Evolutionary conservation across 2,797 vertebrate species (phyloP), one percentile per base, ranked within the genome.

Genomic region (Sebastes matsubarae): DNA sequence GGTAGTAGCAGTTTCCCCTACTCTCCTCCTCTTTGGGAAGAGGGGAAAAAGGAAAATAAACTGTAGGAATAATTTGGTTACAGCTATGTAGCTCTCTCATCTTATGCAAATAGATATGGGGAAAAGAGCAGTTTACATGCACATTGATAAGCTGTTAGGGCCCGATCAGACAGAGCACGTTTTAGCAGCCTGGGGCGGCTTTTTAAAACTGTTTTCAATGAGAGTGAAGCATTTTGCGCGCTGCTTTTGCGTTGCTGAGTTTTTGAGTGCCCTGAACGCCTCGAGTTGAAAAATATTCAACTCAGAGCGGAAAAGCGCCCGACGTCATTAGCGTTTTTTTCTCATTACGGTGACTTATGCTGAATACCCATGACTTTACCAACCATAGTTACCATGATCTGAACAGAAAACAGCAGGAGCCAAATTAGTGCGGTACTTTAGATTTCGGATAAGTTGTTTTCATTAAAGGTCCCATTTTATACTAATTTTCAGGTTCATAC

Each of bases 1-100:
- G 67, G 78, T 87, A 82, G 71, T 93, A 92, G 93, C 88, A 92
- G 87, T 92, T 74, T 81, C 67, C 67, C 52, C 36, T 54, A 63
- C 79, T 82, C 67, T 73, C 81, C 60, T 83, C 63, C 64, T 75
- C 68, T 82, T 75, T 81, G 69, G 38, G 25, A 77, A 16, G 65
- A 77, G 32, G 27, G 66, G 16, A 32, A 59, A 75, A 81, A 75
- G 60, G 16, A 78, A 66, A 84, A 83, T 75, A 82, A 80, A 82
- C 34, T 16, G 30, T 24, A 68, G 75, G 58, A 83, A 85, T 87
- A 86, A 90, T 93, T 87, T 90, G 75, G 75, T 92, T 80, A 85
- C 70, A 87, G 81, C 66, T 24, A 29, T 79, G 60, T 74, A 75
- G 79, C 57, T 86, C 81, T 77, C 61, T 92, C 50, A 24, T 91